Base-by-base conservation (phyloP, 2,797 vertebrate genomes). In the Glyptemys insculpta region DNA sequence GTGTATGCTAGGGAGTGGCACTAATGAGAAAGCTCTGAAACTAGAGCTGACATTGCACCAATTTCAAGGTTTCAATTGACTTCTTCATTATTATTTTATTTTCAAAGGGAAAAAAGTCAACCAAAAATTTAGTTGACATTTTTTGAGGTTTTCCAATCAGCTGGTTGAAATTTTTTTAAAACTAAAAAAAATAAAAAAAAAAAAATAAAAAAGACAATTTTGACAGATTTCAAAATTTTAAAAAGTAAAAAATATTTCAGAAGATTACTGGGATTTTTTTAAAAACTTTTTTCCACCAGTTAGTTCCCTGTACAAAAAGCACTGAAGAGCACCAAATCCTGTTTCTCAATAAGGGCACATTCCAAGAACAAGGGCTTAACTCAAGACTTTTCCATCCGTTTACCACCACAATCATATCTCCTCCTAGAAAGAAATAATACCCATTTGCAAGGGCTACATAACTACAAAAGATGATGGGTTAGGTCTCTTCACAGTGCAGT, bases 401-500 rank as follows among this genome's bases (percentile, higher is more conserved):
- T 34, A 18, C 0, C 0, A 34, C 41, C 82, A 18, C 14, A 44
- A 85, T 79, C 44, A 19, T 59, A 79, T 12, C 79, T 94, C 79
- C n/a, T 86, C 79, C 62, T 37, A 41, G 50, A 49, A 91, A 54
- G 81, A 37, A 74, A 65, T 1, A 1, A 72, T 47, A 2, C 49
- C 78, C 53, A 15, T 85, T 90, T 92, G 76, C 54, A 87, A 89
- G 74, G 62, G 79, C 52, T 6, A 65, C 7, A 9, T 0, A 0
- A 56, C 29, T 27, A 91, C 52, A 89, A 91, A 89, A 89, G 81
- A 23, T 10, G 62, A 3, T 59, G 83, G 62, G 86, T n/a, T 49
- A 91, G 52, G 62, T 94, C 93, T 92, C 90, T 87, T 87, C n/a
- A 53, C 37, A 81, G 92, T 68, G 54, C 87, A 54, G 65, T 27